Evolutionary conservation across 2,113 vertebrate species (phyloP).

Genomic region (Pholis gunnellus): DNA sequence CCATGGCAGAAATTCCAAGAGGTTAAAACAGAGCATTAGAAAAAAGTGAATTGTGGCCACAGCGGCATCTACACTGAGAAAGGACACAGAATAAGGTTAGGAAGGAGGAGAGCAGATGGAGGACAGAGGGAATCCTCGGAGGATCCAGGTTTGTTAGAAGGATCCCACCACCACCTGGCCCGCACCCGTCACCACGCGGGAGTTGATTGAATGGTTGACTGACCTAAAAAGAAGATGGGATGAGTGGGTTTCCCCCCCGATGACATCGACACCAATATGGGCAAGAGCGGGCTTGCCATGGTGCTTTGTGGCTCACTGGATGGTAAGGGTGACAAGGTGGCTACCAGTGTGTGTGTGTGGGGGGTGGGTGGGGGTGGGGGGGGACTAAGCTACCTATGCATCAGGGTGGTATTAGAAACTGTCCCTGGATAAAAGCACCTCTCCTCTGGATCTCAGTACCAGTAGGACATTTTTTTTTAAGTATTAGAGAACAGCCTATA

Average conservation of each 20-base stretch:
- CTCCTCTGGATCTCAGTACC: slow-evolving; percentile 39
- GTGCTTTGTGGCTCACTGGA: slow-evolving; percentile 16
- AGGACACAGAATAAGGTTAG: slow-evolving; percentile 17
- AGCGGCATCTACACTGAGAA: slow-evolving; percentile 22
- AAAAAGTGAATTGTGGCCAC: slow-evolving; percentile 3
- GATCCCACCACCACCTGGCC: slow-evolving; percentile 67
- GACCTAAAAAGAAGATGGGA: slow-evolving; percentile 59
- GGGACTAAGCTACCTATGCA: slow-evolving; percentile 2
- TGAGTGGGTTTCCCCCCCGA: slow-evolving; percentile 36
- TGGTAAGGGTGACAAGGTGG: slow-evolving; percentile 1
- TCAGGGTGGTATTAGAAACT: neutral
- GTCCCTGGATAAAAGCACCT: neutral
- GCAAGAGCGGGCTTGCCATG: neutral
- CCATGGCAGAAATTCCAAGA: neutral
- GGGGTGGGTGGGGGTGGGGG: neutral
- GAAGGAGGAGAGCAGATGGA: slow-evolving; percentile 14
- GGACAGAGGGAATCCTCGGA: slow-evolving; percentile 2
- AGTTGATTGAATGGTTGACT: slow-evolving; percentile 56
- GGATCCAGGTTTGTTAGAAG: slow-evolving; percentile 27
- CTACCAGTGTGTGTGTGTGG: neutral
- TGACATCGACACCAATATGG: slow-evolving; percentile 26
- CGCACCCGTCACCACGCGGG: slow-evolving; percentile 57
- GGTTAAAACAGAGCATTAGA: slow-evolving; percentile 13
- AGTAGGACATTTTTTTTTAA: neutral
- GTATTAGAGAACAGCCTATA: neutral